A percentile compares a stretch with the other conserved stretches of the same genome.
Evolutionary conservation across 2,113 vertebrate genomes (phyloP).

Genomic region (Hippopotamus amphibius): DNA sequence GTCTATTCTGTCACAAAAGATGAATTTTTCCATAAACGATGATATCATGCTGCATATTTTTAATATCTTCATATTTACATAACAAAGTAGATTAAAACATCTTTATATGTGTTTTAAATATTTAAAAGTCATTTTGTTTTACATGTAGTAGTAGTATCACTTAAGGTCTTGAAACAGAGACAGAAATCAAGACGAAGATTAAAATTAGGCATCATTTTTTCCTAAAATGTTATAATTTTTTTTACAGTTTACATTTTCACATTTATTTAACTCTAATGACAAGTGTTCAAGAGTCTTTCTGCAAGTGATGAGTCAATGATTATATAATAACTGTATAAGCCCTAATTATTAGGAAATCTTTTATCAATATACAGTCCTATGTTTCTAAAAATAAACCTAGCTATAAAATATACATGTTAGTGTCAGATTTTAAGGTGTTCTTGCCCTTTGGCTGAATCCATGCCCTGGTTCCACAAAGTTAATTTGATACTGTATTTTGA

Average conservation of each 20-base stretch:
- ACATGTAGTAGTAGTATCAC: not conserved
- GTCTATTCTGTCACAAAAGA: not conserved
- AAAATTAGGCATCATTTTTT: constrained; percentile 13
- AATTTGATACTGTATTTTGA: not conserved
- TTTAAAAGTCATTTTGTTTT: constrained; percentile 8
- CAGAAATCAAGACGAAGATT: not conserved
- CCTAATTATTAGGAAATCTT: not conserved
- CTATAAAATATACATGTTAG: not conserved
- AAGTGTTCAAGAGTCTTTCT: not conserved
- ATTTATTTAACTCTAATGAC: not conserved
- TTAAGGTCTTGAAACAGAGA: not conserved
- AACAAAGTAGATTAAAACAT: not conserved
- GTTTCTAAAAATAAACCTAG: not conserved
- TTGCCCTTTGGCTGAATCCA: not conserved
- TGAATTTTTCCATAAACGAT: not conserved
- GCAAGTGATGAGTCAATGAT: not conserved
- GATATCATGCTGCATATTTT: not conserved
- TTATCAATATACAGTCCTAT: not conserved
- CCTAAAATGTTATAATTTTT: not conserved
- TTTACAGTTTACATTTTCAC: not conserved
- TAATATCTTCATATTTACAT: not conserved
- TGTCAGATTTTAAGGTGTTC: not conserved
- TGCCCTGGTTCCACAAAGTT: not conserved
- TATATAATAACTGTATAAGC: not conserved
- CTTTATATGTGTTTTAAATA: not conserved